These are phyloP conservation scores for Bombyx mori DNA, from an alignment of 1,140 invertebrate species.

Conservation along the genomic window DNA sequence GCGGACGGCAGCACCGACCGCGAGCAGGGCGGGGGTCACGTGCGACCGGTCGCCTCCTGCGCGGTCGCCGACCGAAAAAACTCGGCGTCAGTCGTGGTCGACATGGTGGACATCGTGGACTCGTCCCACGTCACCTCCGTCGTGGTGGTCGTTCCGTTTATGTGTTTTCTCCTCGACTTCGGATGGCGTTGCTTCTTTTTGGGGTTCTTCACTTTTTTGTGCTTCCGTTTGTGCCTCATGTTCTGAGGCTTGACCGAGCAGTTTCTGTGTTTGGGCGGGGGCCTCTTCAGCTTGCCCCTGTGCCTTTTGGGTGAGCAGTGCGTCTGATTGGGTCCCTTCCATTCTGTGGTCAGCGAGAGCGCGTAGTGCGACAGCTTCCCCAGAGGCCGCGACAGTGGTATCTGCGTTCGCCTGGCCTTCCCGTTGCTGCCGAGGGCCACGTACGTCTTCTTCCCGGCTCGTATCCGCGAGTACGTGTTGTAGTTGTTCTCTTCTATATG, in stretches of 20 bases:
- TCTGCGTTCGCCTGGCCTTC: constrained; percentile 77
- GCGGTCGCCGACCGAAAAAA: constrained; percentile 70
- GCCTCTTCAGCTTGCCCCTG: constrained; percentile 49
- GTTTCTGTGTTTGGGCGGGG: constrained; percentile 51
- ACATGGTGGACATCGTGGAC: constrained; percentile 61
- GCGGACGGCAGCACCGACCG: constrained; percentile 45
- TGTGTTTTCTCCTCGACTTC: constrained; percentile 58
- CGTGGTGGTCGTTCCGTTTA: constrained; percentile 54
- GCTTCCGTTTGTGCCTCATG: constrained; percentile 50
- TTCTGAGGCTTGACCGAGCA: constrained; percentile 49
- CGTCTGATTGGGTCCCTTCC: constrained; percentile 57
- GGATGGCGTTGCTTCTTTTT: constrained; percentile 59
- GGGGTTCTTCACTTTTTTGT: constrained; percentile 60
- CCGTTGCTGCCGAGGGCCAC: constrained; percentile 82
- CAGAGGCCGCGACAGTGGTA: constrained; percentile 76
- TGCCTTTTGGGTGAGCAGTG: constrained; percentile 46
- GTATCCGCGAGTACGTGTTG: constrained; percentile 86
- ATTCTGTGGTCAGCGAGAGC: constrained; percentile 76
- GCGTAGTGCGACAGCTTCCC: constrained; percentile 82
- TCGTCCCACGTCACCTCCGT: constrained; percentile 57
- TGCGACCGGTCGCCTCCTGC: constrained; percentile 61
- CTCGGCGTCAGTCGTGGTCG: constrained; percentile 56
- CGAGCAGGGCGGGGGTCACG: constrained; percentile 50
- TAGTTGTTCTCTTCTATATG: constrained; percentile 87
- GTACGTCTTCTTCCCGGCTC: constrained; percentile 78